phyloP scores from a whole-genome alignment of 2,888 invertebrate genomes.

The Parnassius mnemosyne region DNA sequence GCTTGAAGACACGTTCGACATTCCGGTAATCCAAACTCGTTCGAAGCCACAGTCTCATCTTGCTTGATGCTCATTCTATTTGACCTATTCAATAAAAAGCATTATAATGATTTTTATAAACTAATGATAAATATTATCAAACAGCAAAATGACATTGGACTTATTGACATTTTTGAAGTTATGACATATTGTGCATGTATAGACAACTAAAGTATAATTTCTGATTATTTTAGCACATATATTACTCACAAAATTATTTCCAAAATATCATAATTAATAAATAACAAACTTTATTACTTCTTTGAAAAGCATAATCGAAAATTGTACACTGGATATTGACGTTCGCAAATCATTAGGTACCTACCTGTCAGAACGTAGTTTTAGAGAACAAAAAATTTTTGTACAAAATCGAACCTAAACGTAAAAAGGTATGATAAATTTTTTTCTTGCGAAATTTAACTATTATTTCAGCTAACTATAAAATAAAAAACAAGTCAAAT shows the following conservation, averaged over 20 bases:
- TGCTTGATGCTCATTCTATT: constrained; percentile 27
- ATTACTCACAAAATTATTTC: constrained; percentile 1
- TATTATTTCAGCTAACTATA: no score
- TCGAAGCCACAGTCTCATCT: constrained; percentile 21
- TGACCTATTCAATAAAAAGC: constrained; percentile 16
- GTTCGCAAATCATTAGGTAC: constrained; percentile 11
- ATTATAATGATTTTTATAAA: constrained; percentile 9
- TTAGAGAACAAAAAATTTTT: not conserved
- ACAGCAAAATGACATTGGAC: constrained; percentile 14
- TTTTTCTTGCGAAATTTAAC: not conserved
- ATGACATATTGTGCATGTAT: constrained; percentile 15
- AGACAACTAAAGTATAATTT: constrained; percentile 18
- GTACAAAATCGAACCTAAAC: constrained; percentile 1
- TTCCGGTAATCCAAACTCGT: constrained; percentile 37
- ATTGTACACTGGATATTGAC: constrained; percentile 11
- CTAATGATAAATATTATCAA: constrained; percentile 10
- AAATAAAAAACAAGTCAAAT: no score
- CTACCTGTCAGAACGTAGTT: constrained; percentile 22
- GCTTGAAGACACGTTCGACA: constrained; percentile 59
- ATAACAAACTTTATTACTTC: not conserved
- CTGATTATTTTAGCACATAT: not conserved
- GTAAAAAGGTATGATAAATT: constrained; percentile 1
- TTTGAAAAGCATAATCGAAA: not conserved
- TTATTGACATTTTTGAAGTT: constrained; percentile 21
- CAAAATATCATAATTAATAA: not conserved